Evolutionary conservation across 2,797 vertebrate species (phyloP).

Genomic region (Arrhamphus sclerolepis): DNA sequence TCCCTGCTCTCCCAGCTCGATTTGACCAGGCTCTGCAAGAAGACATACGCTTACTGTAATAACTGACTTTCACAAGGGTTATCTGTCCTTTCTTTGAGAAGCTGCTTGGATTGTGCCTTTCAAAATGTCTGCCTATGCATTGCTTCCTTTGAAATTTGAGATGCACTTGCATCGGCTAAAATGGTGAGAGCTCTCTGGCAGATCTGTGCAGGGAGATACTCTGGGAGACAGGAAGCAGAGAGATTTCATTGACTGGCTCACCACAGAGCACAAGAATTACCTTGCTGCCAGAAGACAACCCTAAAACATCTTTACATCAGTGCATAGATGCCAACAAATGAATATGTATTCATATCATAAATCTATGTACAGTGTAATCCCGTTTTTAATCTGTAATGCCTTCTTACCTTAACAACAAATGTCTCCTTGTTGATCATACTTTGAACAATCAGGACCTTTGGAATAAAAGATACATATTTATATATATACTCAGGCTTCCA

Average conservation of each 20-base stretch:
- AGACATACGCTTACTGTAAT: slow-evolving; percentile 1
- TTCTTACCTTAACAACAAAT: slow-evolving; percentile 93
- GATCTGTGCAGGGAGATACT: slow-evolving; percentile 64
- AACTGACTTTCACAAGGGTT: background rate
- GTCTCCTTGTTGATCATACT: slow-evolving; percentile 88
- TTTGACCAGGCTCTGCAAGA: slow-evolving; percentile 90
- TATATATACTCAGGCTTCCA: slow-evolving; percentile 1
- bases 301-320: slow-evolving; percentile 14
- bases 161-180: slow-evolving; percentile 45
- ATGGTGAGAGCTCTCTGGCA: slow-evolving; percentile 63
- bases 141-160: slow-evolving; percentile 62
- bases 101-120: slow-evolving; percentile 15
- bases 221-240: slow-evolving; percentile 52
- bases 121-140: slow-evolving; percentile 12
- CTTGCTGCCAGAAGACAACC: slow-evolving; percentile 28
- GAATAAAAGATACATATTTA: slow-evolving; percentile 30
- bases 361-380: background rate
- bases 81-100: background rate
- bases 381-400: background rate
- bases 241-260: slow-evolving; percentile 48
- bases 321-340: background rate
- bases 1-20: slow-evolving; percentile 88
- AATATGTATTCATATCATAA: background rate
- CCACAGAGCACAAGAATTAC: slow-evolving; percentile 27
- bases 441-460: slow-evolving; percentile 91